A percentile compares a stretch with the other conserved stretches of the same genome.
These are phyloP conservation scores for Elephas maximus DNA, from an alignment of 2,113 vertebrate genomes.

Conservation along the genomic window DNA sequence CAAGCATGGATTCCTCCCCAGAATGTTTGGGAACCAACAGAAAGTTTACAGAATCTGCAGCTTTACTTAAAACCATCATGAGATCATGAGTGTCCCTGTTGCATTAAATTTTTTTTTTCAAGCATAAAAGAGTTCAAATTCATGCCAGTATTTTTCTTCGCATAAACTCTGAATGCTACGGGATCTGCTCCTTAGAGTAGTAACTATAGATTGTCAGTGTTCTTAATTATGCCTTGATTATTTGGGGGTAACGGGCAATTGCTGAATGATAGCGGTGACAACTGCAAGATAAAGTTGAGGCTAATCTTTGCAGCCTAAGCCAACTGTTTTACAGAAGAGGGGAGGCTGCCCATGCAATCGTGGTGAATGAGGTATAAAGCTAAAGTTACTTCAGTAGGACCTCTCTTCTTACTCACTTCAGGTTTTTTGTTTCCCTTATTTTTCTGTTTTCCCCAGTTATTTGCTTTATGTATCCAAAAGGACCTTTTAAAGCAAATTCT, in stretches of 20 bases:
- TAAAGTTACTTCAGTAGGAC: background rate
- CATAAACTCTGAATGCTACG: background rate
- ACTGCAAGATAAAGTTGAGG: background rate
- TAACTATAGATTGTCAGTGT: background rate
- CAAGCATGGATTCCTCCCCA: background rate
- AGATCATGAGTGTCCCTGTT: background rate
- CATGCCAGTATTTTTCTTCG: background rate
- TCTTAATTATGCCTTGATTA: conserved; percentile 19
- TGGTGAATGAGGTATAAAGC: conserved; percentile 21
- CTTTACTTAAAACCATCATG: background rate
- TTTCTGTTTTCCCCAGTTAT: background rate
- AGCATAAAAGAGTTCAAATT: conserved; percentile 37
- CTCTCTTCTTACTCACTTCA: background rate
- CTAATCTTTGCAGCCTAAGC: background rate
- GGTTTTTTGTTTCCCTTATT: background rate
- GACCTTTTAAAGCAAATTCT: conserved; percentile 30
- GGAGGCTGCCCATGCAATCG: background rate
- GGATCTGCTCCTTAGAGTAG: background rate
- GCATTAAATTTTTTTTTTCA: conserved; percentile 42
- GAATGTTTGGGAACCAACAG: conserved; percentile 29
- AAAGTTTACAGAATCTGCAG: background rate
- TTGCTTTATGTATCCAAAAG: conserved; percentile 30
- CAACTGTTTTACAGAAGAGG: background rate
- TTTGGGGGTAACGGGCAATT: conserved; percentile 19
- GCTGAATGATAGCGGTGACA: conserved; percentile 22